Evolutionary conservation across 2,113 vertebrate genomes (phyloP), one percentile per base, ranked within the genome.

Genomic region (Apteryx owenii): DNA sequence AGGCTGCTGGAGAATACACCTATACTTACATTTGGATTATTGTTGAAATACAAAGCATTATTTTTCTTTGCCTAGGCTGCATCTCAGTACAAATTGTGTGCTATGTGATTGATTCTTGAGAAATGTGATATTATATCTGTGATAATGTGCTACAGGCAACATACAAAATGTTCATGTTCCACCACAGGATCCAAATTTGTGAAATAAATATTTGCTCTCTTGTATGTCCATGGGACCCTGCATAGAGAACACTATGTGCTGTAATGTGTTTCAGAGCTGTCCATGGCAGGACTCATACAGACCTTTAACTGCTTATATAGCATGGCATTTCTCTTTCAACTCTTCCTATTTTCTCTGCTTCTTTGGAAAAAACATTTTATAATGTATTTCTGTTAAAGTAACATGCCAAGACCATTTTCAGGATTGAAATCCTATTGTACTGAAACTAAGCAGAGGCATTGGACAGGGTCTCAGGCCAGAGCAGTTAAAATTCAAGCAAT

Each of bases 181-280:
- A n/a, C 56, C 33, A 3, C 36, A n/a, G 62, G 68, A 73, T 83
- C 94, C 96, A 97, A 93, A 95, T 95, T 62, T 85, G 75, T 92
- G 94, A 96, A 97, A 94, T 96, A 97, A 97, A 95, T 95, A 97
- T 97, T 97, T 98, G 85, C 28, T 81, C 44, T 88, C 87, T 95
- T 89, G 0, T 95, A 95, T 83, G 94, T 90, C 92, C 89, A 93
- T 75, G 94, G 94, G 92, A 97, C 94, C 85, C 68, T 81, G 91
- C 56, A 9, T 71, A 66, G 72, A 85, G 97, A 97, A 98, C 96
- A 78, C 12, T 77, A 87, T 96, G 96, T 97, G 70, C 96, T 95
- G 73, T 62, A 92, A 85, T 20, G 36, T 71, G 85, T 95, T 90
- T 93, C 78, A 89, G 83, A 90, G 78, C 36, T 0, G 1, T 65